phyloP scores from a whole-genome alignment of 2,888 invertebrate species.

The Chrysolina oricalcia region DNA sequence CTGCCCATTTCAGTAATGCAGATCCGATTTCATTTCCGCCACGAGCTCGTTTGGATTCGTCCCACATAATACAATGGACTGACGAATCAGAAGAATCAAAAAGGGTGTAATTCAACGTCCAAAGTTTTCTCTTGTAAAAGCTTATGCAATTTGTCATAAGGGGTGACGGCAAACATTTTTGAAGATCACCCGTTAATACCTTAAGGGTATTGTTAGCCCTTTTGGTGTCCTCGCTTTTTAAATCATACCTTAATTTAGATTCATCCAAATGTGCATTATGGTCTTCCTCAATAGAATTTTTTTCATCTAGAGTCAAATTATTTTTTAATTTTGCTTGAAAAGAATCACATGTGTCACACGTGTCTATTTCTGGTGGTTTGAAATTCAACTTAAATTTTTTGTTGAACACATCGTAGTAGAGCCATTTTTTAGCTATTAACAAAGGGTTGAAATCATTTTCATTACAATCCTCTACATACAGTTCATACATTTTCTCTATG shows the following conservation, averaged over 20 bases:
- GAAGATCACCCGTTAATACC: conserved; percentile 14
- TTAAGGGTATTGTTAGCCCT: conserved; percentile 28
- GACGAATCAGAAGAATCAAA: conserved; percentile 31
- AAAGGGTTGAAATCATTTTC: not conserved
- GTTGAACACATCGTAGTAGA: conserved; percentile 20
- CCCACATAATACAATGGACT: conserved; percentile 30
- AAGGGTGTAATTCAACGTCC: conserved; percentile 31
- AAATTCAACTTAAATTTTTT: conserved; percentile 30
- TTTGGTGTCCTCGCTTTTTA: conserved; percentile 28
- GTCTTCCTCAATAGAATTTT: conserved; percentile 22
- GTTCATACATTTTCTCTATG: conserved; percentile 30
- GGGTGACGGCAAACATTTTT: conserved; percentile 31
- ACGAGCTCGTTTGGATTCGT: conserved; percentile 29
- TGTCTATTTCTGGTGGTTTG: conserved; percentile 27
- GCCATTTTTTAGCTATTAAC: conserved; percentile 11
- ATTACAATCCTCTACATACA: conserved; percentile 13
- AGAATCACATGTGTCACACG: conserved; percentile 24
- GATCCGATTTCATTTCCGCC: conserved; percentile 26
- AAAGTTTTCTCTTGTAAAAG: conserved; percentile 35
- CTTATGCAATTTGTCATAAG: conserved; percentile 32
- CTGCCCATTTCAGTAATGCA: conserved; percentile 19
- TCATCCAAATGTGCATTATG: conserved; percentile 29
- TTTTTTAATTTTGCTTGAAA: conserved; percentile 23
- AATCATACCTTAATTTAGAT: conserved; percentile 29
- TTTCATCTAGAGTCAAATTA: conserved; percentile 30